Evolutionary conservation across 1,140 invertebrate genomes (phyloP), one percentile per base, ranked within the genome.

Genomic region (Formica selysi): DNA sequence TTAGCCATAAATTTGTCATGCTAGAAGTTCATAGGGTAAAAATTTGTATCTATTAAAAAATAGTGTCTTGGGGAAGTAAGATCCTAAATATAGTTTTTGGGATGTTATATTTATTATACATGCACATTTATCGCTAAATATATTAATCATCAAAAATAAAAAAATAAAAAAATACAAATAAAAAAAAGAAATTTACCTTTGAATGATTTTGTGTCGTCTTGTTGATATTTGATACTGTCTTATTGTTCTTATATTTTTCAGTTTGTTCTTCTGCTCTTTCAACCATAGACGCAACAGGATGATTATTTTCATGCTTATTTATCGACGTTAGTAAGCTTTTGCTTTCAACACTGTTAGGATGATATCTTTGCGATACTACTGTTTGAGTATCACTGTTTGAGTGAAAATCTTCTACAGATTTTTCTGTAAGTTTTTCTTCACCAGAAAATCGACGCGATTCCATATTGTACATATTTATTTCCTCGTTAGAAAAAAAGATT

Each of bases 161-260:
- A 29, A 22, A 32, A 5, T 7, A 19, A 36, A 29, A 2, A 2
- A 32, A 29, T 11, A 70, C 2, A 70, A n/a, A 19, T 6, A 38
- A 4, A 65, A n/a, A 3, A 13, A 79, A 44, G 13, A 64, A 10
- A 36, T 22, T 81, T 81, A 81, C 67, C 79, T 81, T 16, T 2
- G 19, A 29, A 6, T 16, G 32, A 26, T 73, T 44, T 73, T 13
- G 51, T 32, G 4, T 59, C 11, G 32, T 22, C 6, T 64, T 16
- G 16, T 11, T 38, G n/a, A 74, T 32, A 61, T 6, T n/a, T 13
- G 36, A 61, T 22, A 32, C 26, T 59, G 11, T 62, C 38, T 48
- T 32, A 1, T 32, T 19, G 2, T 44, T 10, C 8, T 36, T 19
- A 59, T 4, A 16, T 6, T 44, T 59, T 13, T 81, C 36, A 44